Conservation (phyloP, 2,888 invertebrate genomes). For the Tetrapedia diversipes region DNA sequence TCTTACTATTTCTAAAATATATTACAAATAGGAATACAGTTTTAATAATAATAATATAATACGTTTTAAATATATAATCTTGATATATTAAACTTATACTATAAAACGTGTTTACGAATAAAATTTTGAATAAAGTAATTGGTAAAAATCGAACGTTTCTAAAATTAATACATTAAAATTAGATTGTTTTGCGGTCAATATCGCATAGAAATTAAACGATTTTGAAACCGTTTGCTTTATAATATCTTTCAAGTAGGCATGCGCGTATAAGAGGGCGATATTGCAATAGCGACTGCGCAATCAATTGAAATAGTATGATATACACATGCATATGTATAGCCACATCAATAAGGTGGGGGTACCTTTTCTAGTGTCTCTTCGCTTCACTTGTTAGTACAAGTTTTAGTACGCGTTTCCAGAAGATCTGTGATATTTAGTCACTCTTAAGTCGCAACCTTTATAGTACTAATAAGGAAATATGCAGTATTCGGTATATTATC, state of each 20-base stretch:
- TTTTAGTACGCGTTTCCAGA: conserved; percentile 40
- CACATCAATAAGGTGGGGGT: conserved; percentile 23
- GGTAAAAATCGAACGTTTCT: not conserved
- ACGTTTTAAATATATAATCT: not conserved
- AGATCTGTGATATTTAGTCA: conserved; percentile 20
- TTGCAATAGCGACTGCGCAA: conserved; percentile 60
- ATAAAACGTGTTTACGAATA: not conserved
- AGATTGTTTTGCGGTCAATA: not conserved
- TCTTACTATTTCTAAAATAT: not conserved
- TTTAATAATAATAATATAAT: not conserved
- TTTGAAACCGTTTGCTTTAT: conserved; percentile 13
- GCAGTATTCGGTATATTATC: not conserved
- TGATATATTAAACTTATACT: conserved; percentile 15
- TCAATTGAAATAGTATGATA: conserved; percentile 51
- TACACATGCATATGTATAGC: not conserved
- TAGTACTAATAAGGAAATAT: conserved; percentile 25
- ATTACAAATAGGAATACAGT: not conserved
- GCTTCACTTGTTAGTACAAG: conserved; percentile 19
- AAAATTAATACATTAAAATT: not conserved
- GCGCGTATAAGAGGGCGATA: conserved; percentile 33
- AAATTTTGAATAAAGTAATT: not conserved
- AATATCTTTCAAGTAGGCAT: conserved; percentile 1
- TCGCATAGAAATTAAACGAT: not conserved
- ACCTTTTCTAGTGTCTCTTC: conserved; percentile 35
- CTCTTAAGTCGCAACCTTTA: conserved; percentile 5